These are phyloP conservation scores for Danio tinwini DNA, from an alignment of 2,797 vertebrate species.

Conservation along the genomic window DNA sequence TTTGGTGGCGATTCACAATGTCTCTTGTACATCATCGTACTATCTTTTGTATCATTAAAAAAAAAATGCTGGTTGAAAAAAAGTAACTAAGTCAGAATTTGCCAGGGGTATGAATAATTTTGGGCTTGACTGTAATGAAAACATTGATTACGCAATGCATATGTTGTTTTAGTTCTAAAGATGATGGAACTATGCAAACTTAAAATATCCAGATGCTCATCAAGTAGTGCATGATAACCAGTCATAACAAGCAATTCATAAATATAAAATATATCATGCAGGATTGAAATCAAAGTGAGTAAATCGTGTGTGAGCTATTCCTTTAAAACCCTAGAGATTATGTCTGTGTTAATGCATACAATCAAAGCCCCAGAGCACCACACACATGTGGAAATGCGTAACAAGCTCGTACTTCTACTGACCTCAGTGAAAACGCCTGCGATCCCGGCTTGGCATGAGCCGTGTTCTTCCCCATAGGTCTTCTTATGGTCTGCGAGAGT, in stretches of 20 bases:
- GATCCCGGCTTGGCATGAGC: constrained; percentile 98
- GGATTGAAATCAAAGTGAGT: not conserved
- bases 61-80: too few relatives aligned
- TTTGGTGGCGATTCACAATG: too few relatives aligned
- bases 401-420: constrained; percentile 69
- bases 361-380: constrained; percentile 1
- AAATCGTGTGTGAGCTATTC: not conserved
- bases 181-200: not conserved
- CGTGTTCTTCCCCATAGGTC: constrained; percentile 98
- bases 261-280: not conserved
- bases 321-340: not conserved
- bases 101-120: too few relatives aligned
- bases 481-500: constrained; percentile 93
- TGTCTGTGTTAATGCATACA: constrained; percentile 1
- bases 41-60: too few relatives aligned
- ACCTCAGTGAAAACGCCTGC: constrained; percentile 95
- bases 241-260: not conserved
- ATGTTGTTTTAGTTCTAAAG: too few relatives aligned
- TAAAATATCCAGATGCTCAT: not conserved
- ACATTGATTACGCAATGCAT: too few relatives aligned
- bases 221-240: not conserved
- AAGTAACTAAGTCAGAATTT: too few relatives aligned
- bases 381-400: constrained; percentile 25
- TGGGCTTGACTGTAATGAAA: too few relatives aligned
- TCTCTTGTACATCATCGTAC: too few relatives aligned